Percentiles rank a stretch among this genome's conserved stretches.
phyloP scores from a whole-genome alignment of 2,113 vertebrate species.

The Leptobrachium leishanense region DNA sequence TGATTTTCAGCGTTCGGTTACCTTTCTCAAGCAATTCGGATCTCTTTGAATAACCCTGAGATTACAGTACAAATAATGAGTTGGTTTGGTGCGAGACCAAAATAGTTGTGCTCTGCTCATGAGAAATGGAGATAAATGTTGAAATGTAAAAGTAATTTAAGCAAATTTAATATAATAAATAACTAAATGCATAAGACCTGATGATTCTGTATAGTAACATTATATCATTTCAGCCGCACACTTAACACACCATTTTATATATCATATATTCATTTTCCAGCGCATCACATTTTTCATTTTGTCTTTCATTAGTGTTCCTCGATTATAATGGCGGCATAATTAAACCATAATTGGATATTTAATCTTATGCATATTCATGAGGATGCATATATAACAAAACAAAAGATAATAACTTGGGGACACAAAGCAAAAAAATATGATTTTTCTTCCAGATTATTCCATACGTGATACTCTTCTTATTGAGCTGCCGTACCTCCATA shows the following conservation, averaged over 20 bases:
- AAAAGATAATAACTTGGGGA: slow-evolving; percentile 14
- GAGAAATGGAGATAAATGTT: too few relatives aligned
- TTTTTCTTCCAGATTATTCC: neutral
- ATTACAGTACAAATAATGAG: too few relatives aligned
- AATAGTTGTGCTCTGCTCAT: too few relatives aligned
- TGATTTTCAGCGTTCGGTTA: too few relatives aligned
- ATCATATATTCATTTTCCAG: neutral
- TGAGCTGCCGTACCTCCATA: neutral
- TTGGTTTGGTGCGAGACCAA: too few relatives aligned
- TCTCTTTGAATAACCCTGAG: too few relatives aligned
- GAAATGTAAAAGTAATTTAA: too few relatives aligned
- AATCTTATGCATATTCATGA: slow-evolving; percentile 27
- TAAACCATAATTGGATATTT: slow-evolving; percentile 37
- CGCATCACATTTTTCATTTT: slow-evolving; percentile 20
- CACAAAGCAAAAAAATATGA: neutral
- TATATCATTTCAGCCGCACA: neutral
- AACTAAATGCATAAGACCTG: neutral
- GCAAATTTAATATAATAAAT: too few relatives aligned
- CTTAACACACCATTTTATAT: neutral
- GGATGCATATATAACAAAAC: slow-evolving; percentile 13
- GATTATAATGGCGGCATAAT: slow-evolving; percentile 34
- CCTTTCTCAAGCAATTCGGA: too few relatives aligned
- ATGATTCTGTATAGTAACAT: neutral
- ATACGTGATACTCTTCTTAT: too few relatives aligned
- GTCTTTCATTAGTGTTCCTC: slow-evolving; percentile 11